phyloP scores from a whole-genome alignment of 2,797 vertebrate species.

The Rallus crepitans region DNA sequence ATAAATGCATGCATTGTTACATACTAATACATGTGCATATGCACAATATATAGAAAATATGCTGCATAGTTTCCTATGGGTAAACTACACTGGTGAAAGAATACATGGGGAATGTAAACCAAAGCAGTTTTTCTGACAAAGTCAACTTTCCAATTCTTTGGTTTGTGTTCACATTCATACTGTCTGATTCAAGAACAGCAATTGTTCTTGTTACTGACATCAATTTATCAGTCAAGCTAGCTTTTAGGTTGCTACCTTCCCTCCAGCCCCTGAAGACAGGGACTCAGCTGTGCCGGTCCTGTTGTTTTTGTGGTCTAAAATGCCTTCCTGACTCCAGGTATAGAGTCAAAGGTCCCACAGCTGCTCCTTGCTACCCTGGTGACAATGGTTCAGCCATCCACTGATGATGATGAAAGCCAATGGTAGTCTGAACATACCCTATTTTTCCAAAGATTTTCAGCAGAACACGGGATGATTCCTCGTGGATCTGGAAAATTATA shows the following conservation, averaged over 20 bases:
- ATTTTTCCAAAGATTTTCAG: not conserved
- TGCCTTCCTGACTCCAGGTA: not conserved
- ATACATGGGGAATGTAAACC: not conserved
- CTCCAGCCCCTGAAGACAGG: not conserved
- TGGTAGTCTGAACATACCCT: not conserved
- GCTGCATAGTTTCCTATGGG: not conserved
- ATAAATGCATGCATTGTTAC: not conserved
- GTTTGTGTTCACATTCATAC: not conserved
- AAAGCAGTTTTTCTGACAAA: not conserved
- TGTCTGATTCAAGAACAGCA: not conserved
- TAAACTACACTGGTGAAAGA: not conserved
- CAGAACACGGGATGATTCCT: not conserved
- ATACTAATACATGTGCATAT: not conserved
- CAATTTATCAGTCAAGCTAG: not conserved
- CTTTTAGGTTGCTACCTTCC: not conserved
- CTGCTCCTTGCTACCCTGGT: not conserved
- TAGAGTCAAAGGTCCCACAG: not conserved
- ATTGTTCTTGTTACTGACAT: not conserved
- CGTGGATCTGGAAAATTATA: not conserved
- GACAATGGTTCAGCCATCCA: not conserved
- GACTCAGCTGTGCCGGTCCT: not conserved
- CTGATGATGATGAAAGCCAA: not conserved
- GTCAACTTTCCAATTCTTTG: not conserved
- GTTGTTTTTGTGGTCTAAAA: not conserved
- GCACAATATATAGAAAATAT: not conserved